Conservation (phyloP, 2,888 invertebrate genomes). For the Cheilosia pagana region DNA sequence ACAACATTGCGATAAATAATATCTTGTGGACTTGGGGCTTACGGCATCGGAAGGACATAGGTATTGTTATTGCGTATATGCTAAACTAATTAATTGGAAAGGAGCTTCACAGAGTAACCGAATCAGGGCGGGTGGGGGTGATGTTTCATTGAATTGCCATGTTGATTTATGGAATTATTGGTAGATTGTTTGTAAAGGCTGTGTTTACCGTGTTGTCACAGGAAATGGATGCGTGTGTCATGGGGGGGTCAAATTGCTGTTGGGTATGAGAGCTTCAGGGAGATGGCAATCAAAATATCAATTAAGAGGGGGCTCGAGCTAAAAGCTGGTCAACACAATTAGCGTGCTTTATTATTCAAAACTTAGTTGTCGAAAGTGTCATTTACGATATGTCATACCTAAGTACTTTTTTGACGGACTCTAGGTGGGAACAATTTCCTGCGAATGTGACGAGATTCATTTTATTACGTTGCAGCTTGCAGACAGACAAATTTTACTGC, state of each 20-base stretch:
- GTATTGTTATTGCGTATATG: neutral
- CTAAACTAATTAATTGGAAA: constrained; percentile 38
- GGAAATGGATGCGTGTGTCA: neutral
- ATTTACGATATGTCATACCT: too few species aligned
- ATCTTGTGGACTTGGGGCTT: neutral
- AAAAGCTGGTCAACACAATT: too few species aligned
- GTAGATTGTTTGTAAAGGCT: constrained; percentile 29
- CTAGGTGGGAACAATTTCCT: too few species aligned
- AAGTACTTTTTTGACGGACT: too few species aligned
- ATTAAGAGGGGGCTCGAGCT: too few species aligned
- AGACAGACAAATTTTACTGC: too few species aligned
- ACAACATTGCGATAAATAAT: constrained; percentile 8
- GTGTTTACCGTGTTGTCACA: constrained; percentile 1
- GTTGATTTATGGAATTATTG: constrained; percentile 55
- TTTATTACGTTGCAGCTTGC: too few species aligned
- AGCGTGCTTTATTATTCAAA: too few species aligned
- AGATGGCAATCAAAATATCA: too few species aligned
- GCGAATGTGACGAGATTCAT: too few species aligned
- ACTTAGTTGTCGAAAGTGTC: too few species aligned
- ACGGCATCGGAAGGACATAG: neutral
- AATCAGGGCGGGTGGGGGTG: constrained; percentile 3
- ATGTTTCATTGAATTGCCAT: constrained; percentile 49
- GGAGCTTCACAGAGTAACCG: constrained; percentile 15
- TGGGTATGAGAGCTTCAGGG: too few species aligned
- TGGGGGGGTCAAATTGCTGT: neutral